Conservation (phyloP, 23 tunicate species). For the Oikopleura dioica region DNA sequence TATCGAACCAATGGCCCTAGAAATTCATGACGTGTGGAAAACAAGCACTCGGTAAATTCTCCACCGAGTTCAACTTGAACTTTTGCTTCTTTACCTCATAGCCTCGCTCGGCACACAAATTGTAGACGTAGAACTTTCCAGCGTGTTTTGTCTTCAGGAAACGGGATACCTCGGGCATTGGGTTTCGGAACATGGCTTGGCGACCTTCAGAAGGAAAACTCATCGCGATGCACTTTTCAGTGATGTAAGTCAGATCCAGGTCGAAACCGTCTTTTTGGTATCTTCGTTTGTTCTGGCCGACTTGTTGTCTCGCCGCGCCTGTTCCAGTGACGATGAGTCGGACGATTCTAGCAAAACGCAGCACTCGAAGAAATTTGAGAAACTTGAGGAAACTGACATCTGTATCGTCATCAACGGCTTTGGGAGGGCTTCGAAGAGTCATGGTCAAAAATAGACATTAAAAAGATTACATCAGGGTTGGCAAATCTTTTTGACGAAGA, state of each 20-base stretch:
- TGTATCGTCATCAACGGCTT: background rate
- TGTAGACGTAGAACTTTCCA: slow-evolving; percentile 60
- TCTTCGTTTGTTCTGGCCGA: slow-evolving; percentile 7
- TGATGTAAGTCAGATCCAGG: slow-evolving; percentile 89
- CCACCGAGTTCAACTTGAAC: too few relatives aligned
- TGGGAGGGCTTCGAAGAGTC: background rate
- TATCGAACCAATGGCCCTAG: slow-evolving; percentile 33
- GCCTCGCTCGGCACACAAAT: slow-evolving; percentile 82
- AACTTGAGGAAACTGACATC: slow-evolving; percentile 21
- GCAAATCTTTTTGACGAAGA: too few relatives aligned
- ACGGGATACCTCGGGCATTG: slow-evolving; percentile 68
- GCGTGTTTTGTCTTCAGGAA: slow-evolving; percentile 88
- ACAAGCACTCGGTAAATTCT: too few relatives aligned
- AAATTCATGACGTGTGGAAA: too few relatives aligned
- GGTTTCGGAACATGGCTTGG: slow-evolving; percentile 65
- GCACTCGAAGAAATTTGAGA: slow-evolving; percentile 36
- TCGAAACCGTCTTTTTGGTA: slow-evolving; percentile 94
- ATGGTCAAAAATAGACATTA: background rate
- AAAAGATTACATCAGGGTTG: too few relatives aligned
- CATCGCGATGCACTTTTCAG: slow-evolving; percentile 88
- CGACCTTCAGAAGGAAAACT: slow-evolving; percentile 70
- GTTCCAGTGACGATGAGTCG: slow-evolving; percentile 37
- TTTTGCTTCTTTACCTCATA: too few relatives aligned
- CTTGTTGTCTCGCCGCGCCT: slow-evolving; percentile 42
- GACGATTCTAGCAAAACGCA: slow-evolving; percentile 43